phyloP scores from a whole-genome alignment of 2,888 invertebrate species.

The Rugalucina vietnamica region DNA sequence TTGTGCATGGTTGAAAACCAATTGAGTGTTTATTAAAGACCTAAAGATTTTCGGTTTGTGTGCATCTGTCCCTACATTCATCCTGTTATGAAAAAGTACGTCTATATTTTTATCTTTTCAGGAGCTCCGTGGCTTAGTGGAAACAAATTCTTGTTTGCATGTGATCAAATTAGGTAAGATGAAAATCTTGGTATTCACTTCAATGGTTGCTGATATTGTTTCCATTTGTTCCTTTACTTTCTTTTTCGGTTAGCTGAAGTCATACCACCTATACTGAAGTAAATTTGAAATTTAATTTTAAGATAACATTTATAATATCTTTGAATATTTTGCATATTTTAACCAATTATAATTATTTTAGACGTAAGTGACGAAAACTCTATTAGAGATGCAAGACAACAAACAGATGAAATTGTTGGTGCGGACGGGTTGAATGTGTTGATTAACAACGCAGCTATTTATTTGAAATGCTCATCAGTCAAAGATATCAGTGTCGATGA shows the following conservation, averaged over 20 bases:
- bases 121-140: not conserved
- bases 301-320: not conserved
- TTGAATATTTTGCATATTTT: not conserved
- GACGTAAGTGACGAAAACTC: not conserved
- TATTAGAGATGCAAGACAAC: not conserved
- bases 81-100: slow-evolving; percentile 59
- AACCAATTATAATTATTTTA: not conserved
- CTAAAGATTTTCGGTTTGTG: too few species aligned
- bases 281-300: too few species aligned
- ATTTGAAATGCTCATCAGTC: not conserved
- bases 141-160: not conserved
- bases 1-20: too few species aligned
- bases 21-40: too few species aligned
- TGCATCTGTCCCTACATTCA: too few species aligned
- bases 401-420: not conserved
- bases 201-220: not conserved
- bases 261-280: not conserved
- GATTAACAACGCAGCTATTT: not conserved
- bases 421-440: not conserved
- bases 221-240: not conserved
- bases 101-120: not conserved
- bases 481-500: not conserved
- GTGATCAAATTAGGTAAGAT: not conserved
- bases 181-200: not conserved
- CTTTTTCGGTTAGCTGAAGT: not conserved